Percentiles rank a stretch among this genome's conserved stretches.
These are phyloP conservation scores for Alouatta palliata DNA, from an alignment of 2,113 vertebrate species.

Conservation along the genomic window DNA sequence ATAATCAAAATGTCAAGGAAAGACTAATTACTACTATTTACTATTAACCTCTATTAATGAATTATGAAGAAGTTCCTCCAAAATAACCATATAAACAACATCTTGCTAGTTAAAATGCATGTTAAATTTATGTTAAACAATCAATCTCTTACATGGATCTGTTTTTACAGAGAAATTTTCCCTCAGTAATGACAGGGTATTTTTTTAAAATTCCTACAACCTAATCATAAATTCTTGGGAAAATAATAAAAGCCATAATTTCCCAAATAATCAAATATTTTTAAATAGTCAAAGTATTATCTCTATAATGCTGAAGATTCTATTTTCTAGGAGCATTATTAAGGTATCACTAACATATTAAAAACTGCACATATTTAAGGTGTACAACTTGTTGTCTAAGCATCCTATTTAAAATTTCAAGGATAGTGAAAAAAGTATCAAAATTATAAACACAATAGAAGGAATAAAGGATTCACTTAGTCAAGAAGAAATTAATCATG, in stretches of 20 bases:
- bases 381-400: background rate
- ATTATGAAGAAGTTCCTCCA: background rate
- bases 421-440: background rate
- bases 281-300: conserved; percentile 30
- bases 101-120: background rate
- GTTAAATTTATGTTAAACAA: background rate
- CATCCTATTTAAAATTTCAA: conserved; percentile 18
- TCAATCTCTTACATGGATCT: background rate
- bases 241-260: conserved; percentile 23
- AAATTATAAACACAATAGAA: conserved; percentile 24
- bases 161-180: background rate
- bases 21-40: background rate
- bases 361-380: background rate
- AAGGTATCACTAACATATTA: background rate
- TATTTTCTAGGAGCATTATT: background rate
- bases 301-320: background rate
- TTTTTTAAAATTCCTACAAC: background rate
- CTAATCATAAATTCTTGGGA: background rate
- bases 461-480: background rate
- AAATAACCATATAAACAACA: conserved; percentile 29
- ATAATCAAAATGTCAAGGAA: conserved; percentile 38
- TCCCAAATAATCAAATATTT: background rate
- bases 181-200: background rate
- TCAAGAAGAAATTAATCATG: conserved; percentile 22
- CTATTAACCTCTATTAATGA: background rate